Conservation (phyloP, 1,140 invertebrate species). For the Calephelis nemesis region DNA sequence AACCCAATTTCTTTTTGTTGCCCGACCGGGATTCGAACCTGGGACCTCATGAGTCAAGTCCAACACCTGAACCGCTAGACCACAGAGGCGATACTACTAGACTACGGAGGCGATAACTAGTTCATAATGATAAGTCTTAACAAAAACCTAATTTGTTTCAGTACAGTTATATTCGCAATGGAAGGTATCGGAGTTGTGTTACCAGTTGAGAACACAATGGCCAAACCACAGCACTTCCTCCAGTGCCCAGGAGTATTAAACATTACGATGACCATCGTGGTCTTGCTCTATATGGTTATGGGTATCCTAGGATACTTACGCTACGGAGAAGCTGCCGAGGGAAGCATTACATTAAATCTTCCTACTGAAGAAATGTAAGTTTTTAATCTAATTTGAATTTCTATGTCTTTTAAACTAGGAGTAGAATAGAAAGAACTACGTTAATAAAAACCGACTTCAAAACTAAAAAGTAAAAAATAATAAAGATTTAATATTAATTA, state of each 20-base stretch:
- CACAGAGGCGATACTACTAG: no score
- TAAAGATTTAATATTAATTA: no score
- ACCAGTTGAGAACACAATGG: conserved; percentile 94
- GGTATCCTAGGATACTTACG: conserved; percentile 92
- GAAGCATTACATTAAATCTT: conserved; percentile 87
- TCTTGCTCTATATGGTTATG: conserved; percentile 86
- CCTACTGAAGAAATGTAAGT: conserved; percentile 82
- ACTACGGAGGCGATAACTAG: neutral
- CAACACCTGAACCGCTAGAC: no score
- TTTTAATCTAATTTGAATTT: neutral
- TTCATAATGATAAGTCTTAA: conserved; percentile 5
- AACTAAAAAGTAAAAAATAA: no score
- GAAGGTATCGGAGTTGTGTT: conserved; percentile 92
- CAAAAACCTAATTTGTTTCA: conserved; percentile 51
- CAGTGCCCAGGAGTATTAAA: conserved; percentile 92
- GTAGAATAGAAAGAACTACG: no score
- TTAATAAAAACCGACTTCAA: no score
- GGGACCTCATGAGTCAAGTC: no score
- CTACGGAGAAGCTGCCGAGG: conserved; percentile 84
- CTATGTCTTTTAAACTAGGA: no score
- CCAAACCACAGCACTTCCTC: conserved; percentile 87
- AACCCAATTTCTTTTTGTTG: no score
- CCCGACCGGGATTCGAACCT: no score
- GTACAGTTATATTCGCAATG: conserved; percentile 90
- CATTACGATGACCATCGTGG: conserved; percentile 89